Evolutionary conservation across 2,797 vertebrate species (phyloP).

Genomic region (Phoebastria nigripes): DNA sequence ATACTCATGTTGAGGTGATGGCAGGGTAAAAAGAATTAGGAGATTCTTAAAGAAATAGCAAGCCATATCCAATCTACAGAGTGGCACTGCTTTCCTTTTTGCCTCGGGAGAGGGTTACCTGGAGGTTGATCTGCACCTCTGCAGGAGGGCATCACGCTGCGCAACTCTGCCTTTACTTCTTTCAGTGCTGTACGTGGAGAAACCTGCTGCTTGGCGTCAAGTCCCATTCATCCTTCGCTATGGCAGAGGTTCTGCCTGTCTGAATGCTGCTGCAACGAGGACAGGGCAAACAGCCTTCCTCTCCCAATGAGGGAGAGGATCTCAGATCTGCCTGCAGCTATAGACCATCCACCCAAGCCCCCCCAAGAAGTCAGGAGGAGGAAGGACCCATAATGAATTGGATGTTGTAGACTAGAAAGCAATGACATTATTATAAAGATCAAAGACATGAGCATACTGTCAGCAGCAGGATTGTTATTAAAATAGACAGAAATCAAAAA

Average conservation of each 20-base stretch:
- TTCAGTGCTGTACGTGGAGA: rapidly evolving
- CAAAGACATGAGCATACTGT: background rate
- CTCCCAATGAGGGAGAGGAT: background rate
- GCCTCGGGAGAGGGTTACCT: background rate
- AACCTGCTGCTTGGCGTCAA: background rate
- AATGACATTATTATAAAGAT: background rate
- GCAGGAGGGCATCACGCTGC: rapidly evolving
- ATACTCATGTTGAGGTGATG: background rate
- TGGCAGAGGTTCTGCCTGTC: background rate
- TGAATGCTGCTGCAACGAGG: background rate
- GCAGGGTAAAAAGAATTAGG: background rate
- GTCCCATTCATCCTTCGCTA: background rate
- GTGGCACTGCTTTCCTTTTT: background rate
- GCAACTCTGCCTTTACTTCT: background rate
- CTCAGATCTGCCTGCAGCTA: background rate
- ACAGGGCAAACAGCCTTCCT: background rate
- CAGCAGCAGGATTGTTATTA: background rate
- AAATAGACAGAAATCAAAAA: background rate
- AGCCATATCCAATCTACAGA: background rate
- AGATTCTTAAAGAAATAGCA: background rate
- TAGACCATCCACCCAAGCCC: background rate
- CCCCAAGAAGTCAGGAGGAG: background rate
- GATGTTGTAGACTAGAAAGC: background rate
- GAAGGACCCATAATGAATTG: background rate
- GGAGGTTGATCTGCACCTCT: background rate